Conservation (phyloP, 2,797 vertebrate species). For the Bradypodion ventrale region DNA sequence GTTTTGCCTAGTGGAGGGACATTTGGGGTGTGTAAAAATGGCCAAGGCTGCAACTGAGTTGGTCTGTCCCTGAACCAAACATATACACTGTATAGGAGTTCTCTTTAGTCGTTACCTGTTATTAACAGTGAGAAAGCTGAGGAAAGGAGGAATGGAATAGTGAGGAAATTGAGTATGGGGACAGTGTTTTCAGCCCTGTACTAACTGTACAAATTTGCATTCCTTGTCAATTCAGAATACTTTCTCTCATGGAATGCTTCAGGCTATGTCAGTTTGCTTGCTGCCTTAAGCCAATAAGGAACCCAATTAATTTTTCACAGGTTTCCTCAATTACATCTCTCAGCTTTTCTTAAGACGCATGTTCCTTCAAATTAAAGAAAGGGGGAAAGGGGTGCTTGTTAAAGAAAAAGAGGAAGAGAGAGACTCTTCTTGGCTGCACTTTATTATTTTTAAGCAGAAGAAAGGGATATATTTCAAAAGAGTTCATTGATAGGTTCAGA, state of each 20-base stretch:
- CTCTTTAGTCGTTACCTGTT: not conserved
- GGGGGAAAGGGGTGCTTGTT: not conserved
- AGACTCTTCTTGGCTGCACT: not conserved
- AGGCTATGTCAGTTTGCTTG: not conserved
- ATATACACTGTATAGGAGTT: no score
- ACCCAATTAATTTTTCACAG: not conserved
- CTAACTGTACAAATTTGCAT: not conserved
- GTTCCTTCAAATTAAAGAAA: not conserved
- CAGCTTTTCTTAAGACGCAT: not conserved
- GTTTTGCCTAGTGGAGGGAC: no score
- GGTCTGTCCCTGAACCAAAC: no score
- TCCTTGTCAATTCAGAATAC: not conserved
- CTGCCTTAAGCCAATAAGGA: not conserved
- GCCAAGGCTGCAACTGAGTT: no score
- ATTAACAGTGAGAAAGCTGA: not conserved
- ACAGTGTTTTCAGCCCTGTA: not conserved
- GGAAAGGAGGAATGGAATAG: no score
- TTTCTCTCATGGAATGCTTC: not conserved
- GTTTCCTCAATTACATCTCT: not conserved
- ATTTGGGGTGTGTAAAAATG: no score
- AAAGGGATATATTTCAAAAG: not conserved
- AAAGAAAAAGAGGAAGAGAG: not conserved
- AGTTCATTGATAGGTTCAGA: constrained; percentile 28
- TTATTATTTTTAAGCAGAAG: not conserved
- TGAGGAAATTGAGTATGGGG: not conserved